Conservation (phyloP, 2,113 vertebrate genomes). For the Gobio gobio region DNA sequence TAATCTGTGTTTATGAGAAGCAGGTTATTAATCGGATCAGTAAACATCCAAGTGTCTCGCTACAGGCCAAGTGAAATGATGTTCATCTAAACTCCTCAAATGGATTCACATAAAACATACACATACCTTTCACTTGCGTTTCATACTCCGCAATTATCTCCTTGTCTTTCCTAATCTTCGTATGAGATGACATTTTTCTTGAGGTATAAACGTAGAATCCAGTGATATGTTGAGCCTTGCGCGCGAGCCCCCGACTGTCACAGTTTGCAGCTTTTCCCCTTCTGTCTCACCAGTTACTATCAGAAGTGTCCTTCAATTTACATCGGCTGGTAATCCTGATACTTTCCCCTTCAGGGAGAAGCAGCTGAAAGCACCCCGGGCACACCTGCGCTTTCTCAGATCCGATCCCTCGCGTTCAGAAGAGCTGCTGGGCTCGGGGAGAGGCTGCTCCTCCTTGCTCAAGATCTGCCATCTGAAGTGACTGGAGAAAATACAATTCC, state of each 20-base stretch:
- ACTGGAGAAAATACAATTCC: slow-evolving; percentile 57
- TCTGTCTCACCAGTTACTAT: slow-evolving; percentile 38
- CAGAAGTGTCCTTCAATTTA: slow-evolving; percentile 41
- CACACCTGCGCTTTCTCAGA: slow-evolving; percentile 60
- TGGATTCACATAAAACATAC: background rate
- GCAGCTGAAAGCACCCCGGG: slow-evolving; percentile 48
- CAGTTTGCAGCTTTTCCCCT: slow-evolving; percentile 47
- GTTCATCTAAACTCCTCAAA: background rate
- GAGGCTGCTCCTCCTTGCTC: slow-evolving; percentile 64
- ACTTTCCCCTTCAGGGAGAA: background rate
- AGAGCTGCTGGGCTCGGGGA: slow-evolving; percentile 50
- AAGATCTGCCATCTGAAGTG: slow-evolving; percentile 63
- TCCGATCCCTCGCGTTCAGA: slow-evolving; percentile 39
- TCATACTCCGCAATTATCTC: slow-evolving; percentile 96
- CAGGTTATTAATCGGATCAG: background rate
- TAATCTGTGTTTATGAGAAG: background rate
- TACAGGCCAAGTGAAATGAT: background rate
- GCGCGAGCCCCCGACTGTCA: slow-evolving; percentile 56
- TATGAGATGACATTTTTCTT: slow-evolving; percentile 89
- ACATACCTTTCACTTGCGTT: slow-evolving; percentile 92
- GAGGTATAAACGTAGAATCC: slow-evolving; percentile 66
- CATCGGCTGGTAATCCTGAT: slow-evolving; percentile 38
- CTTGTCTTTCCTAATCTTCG: slow-evolving; percentile 97
- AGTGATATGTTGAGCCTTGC: slow-evolving; percentile 54
- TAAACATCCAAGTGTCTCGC: background rate